Evolutionary conservation across 2,797 vertebrate species (phyloP).

Genomic region (Catamblyrhynchus diadema): DNA sequence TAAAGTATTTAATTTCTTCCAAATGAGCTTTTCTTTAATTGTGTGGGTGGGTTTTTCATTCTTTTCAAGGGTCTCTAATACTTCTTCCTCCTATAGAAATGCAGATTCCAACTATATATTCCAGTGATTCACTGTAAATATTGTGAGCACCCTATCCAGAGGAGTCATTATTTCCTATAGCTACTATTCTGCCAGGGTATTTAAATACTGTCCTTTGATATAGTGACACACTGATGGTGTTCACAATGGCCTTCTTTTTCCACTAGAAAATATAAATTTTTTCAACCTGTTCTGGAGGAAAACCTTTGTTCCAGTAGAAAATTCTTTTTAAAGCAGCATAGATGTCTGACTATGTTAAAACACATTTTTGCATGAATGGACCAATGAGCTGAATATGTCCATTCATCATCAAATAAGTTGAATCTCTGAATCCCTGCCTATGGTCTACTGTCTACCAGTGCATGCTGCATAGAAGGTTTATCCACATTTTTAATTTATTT

Average conservation of each 20-base stretch:
- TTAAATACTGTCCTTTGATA: neutral
- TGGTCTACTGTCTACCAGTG: neutral
- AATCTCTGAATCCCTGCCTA: neutral
- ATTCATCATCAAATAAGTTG: neutral
- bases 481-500: neutral
- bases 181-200: neutral
- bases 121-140: neutral
- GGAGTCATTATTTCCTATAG: neutral
- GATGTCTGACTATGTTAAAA: neutral
- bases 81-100: neutral
- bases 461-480: neutral
- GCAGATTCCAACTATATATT: neutral
- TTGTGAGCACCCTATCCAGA: neutral
- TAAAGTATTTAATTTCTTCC: neutral
- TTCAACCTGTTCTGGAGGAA: neutral
- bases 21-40: neutral
- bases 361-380: neutral
- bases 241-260: neutral
- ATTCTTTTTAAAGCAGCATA: neutral
- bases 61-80: neutral
- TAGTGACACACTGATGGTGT: neutral
- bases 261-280: neutral
- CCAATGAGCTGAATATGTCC: neutral
- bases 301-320: neutral
- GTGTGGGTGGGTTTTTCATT: rapidly evolving